These are phyloP conservation scores for Tachyglossus aculeatus DNA, from an alignment of 2,797 vertebrate species.

Conservation along the genomic window DNA sequence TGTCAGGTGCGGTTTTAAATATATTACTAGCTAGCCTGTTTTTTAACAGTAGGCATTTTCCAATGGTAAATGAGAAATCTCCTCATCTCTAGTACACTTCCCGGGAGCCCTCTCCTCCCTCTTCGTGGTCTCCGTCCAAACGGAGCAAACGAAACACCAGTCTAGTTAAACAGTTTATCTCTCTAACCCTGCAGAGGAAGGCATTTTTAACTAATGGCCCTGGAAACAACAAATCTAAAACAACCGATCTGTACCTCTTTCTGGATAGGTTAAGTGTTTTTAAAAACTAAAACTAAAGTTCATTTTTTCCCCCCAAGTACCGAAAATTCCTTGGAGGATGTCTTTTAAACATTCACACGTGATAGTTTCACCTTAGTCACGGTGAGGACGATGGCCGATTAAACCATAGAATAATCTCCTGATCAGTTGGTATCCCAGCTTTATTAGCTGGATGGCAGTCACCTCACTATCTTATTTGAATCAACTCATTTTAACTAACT, in stretches of 20 bases:
- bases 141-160: background rate
- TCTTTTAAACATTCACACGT: background rate
- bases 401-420: background rate
- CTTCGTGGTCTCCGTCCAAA: conserved; percentile 18
- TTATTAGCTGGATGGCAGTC: background rate
- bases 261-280: background rate
- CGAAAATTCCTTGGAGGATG: background rate
- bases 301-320: background rate
- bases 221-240: background rate
- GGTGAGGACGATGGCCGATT: background rate
- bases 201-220: conserved; percentile 8
- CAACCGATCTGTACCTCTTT: background rate
- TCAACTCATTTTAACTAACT: background rate
- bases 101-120: background rate
- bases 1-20: conserved; percentile 76
- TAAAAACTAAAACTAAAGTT: background rate
- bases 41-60: conserved; percentile 49
- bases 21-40: conserved; percentile 65
- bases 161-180: conserved; percentile 12
- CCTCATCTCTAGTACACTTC: conserved; percentile 1
- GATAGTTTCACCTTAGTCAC: background rate
- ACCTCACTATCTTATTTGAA: background rate
- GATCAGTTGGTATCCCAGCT: background rate
- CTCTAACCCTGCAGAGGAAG: conserved; percentile 8
- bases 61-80: conserved; percentile 32